phyloP scores from a whole-genome alignment of 2,888 invertebrate genomes.

The Leucania comma region DNA sequence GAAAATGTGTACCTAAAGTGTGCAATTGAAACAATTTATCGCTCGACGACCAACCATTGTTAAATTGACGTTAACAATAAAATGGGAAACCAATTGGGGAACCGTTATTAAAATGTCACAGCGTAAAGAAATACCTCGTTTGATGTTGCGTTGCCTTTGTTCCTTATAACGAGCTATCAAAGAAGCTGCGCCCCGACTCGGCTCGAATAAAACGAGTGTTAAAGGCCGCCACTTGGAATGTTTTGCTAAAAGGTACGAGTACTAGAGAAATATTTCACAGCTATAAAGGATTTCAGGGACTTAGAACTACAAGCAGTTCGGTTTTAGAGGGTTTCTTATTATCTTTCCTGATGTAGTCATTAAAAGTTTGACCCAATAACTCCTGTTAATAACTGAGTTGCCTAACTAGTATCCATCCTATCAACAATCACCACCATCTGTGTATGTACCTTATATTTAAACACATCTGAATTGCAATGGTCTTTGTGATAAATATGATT shows the following conservation, averaged over 20 bases:
- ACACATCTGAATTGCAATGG: conserved; percentile 32
- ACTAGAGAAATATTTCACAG: conserved; percentile 66
- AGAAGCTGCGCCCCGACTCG: conserved; percentile 69
- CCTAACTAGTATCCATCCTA: neutral
- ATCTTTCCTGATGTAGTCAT: neutral
- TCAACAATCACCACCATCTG: neutral
- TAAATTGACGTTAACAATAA: conserved; percentile 76
- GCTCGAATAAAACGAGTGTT: conserved; percentile 76
- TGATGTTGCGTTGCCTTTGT: conserved; percentile 84
- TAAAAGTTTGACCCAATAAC: neutral
- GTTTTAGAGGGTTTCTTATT: conserved; percentile 9
- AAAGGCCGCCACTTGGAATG: conserved; percentile 71
- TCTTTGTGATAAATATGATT: conserved; percentile 26
- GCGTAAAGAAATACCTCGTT: conserved; percentile 81
- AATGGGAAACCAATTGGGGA: conserved; percentile 76
- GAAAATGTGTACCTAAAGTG: conserved; percentile 34
- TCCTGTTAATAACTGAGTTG: too few relatives aligned
- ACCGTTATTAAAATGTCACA: conserved; percentile 80
- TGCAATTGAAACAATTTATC: conserved; percentile 67
- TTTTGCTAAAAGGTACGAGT: conserved; percentile 73
- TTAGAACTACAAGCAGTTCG: conserved; percentile 40
- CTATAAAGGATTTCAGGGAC: conserved; percentile 50
- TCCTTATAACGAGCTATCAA: conserved; percentile 82
- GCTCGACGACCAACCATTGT: conserved; percentile 65
- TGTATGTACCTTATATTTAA: conserved; percentile 7